These are phyloP conservation scores for Pyrrhia umbra DNA, from an alignment of 2,888 invertebrate genomes.

Conservation along the genomic window DNA sequence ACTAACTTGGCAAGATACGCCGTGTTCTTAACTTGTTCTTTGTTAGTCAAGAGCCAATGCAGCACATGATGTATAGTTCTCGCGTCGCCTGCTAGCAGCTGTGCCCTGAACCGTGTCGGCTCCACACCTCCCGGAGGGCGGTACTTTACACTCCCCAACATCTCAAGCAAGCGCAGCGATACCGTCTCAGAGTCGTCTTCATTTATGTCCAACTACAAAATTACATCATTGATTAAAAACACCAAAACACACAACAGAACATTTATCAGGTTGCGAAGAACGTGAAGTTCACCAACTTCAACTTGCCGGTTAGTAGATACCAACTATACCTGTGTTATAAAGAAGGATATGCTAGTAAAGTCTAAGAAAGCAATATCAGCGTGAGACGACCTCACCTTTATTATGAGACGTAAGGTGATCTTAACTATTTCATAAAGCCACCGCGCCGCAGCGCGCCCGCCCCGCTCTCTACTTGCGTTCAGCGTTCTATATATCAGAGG, in stretches of 20 bases:
- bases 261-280: too few relatives aligned
- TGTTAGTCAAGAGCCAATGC: constrained; percentile 94
- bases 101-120: constrained; percentile 83
- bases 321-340: neutral
- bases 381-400: neutral
- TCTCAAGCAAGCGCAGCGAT: constrained; percentile 92
- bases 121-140: constrained; percentile 90
- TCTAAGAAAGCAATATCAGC: neutral
- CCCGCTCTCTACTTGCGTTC: neutral
- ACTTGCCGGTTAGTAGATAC: too few relatives aligned
- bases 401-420: neutral
- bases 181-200: constrained; percentile 94
- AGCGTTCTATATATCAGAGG: neutral
- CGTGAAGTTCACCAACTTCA: too few relatives aligned
- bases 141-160: constrained; percentile 94
- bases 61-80: constrained; percentile 94
- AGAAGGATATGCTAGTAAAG: neutral
- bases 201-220: constrained; percentile 91
- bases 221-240: too few relatives aligned
- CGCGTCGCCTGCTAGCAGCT: constrained; percentile 92
- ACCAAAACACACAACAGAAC: too few relatives aligned
- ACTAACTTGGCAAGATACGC: constrained; percentile 95
- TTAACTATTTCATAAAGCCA: neutral
- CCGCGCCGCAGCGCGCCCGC: neutral
- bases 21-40: constrained; percentile 94